These are phyloP conservation scores for Pammene aurita DNA, from an alignment of 2,888 invertebrate species.

Conservation along the genomic window DNA sequence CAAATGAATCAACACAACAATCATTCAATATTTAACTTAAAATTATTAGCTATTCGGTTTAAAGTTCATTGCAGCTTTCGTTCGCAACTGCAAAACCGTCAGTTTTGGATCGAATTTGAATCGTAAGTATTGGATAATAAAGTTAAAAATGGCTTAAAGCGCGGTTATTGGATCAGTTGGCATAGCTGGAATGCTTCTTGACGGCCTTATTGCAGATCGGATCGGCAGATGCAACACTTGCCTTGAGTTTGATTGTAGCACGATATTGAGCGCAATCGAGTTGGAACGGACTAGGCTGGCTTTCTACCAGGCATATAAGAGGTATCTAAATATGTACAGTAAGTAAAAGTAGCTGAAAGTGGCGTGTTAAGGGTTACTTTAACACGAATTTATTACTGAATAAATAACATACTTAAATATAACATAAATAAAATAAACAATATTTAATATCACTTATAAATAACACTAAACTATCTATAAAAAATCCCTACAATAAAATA, in stretches of 20 bases:
- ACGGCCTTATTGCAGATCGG: constrained; percentile 34
- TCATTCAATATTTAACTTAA: not conserved
- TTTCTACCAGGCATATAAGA: not conserved
- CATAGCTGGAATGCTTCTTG: constrained; percentile 13
- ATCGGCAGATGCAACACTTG: constrained; percentile 30
- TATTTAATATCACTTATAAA: no score
- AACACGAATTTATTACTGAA: no score
- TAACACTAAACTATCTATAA: no score
- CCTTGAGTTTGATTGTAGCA: constrained; percentile 28
- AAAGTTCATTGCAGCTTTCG: not conserved
- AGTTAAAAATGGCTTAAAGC: not conserved
- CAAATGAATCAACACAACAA: not conserved
- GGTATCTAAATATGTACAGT: not conserved
- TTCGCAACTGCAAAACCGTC: not conserved
- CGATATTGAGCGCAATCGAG: constrained; percentile 20
- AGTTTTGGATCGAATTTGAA: not conserved
- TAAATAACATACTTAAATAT: no score
- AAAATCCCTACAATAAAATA: no score
- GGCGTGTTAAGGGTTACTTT: no score
- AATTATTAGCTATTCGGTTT: not conserved
- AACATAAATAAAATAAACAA: no score
- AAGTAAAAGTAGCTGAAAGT: not conserved
- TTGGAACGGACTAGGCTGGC: not conserved
- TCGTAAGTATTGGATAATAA: not conserved
- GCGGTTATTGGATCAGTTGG: not conserved